These are phyloP conservation scores for Chunga burmeisteri DNA, from an alignment of 2,113 vertebrate species.

Conservation along the genomic window DNA sequence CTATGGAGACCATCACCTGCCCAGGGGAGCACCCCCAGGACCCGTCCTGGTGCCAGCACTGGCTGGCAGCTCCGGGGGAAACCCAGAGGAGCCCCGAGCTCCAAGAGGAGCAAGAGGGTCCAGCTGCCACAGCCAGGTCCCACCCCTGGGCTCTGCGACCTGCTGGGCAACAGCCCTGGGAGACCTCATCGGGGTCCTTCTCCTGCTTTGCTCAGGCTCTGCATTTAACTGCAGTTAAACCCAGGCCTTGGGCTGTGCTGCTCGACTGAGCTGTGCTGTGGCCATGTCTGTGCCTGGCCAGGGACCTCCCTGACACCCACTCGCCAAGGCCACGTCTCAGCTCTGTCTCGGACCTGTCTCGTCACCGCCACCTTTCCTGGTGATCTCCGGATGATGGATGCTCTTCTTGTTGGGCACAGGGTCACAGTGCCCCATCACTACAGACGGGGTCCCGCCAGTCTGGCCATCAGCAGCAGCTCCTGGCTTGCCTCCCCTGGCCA, in stretches of 20 bases:
- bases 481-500: accelerated
- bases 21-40: background rate
- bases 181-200: background rate
- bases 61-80: background rate
- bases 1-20: background rate
- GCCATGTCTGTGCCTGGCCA: background rate
- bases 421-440: background rate
- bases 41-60: background rate
- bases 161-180: background rate
- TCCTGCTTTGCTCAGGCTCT: background rate
- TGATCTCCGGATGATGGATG: background rate
- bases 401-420: background rate
- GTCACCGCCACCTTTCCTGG: background rate
- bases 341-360: background rate
- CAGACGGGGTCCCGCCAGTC: background rate
- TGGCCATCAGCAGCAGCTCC: background rate
- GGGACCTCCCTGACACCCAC: background rate
- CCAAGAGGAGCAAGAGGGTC: background rate
- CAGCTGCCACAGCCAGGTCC: background rate
- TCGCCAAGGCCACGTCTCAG: accelerated
- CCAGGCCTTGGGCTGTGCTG: background rate
- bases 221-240: background rate
- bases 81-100: background rate
- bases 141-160: background rate
- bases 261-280: no score